Percentiles rank a stretch among this genome's conserved stretches.
Conservation (phyloP, 1,140 invertebrate genomes). For the Antheraea mylitta region DNA sequence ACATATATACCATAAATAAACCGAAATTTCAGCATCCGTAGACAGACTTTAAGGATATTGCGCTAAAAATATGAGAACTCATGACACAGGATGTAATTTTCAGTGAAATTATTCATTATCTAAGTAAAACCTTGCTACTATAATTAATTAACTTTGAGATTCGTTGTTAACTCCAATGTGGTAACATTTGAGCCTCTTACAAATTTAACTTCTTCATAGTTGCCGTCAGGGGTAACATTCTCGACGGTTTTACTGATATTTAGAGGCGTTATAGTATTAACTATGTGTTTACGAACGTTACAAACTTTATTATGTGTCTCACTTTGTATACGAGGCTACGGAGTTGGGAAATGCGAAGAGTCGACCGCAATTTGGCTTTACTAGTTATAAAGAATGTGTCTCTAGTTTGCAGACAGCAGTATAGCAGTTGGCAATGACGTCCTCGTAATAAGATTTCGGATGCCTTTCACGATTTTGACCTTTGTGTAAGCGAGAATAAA, state of each 20-base stretch:
- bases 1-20: too few relatives aligned
- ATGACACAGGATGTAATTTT: too few relatives aligned
- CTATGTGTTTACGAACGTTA: not conserved
- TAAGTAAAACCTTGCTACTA: too few relatives aligned
- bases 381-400: constrained; percentile 1
- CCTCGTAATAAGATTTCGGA: not conserved
- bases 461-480: not conserved
- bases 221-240: not conserved
- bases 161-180: not conserved
- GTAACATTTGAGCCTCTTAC: not conserved
- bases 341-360: not conserved
- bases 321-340: not conserved
- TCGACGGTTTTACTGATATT: not conserved
- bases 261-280: not conserved
- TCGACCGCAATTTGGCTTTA: not conserved
- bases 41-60: too few relatives aligned
- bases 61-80: too few relatives aligned
- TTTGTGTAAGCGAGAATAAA: not conserved
- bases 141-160: too few relatives aligned
- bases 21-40: too few relatives aligned
- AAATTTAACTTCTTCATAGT: constrained; percentile 2
- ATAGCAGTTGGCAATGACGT: not conserved
- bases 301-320: not conserved
- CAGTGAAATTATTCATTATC: too few relatives aligned
- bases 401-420: not conserved